Percentiles rank a stretch among this genome's conserved stretches.
These are phyloP conservation scores for Phortica magna DNA, from an alignment of 2,888 invertebrate genomes.

Conservation along the genomic window DNA sequence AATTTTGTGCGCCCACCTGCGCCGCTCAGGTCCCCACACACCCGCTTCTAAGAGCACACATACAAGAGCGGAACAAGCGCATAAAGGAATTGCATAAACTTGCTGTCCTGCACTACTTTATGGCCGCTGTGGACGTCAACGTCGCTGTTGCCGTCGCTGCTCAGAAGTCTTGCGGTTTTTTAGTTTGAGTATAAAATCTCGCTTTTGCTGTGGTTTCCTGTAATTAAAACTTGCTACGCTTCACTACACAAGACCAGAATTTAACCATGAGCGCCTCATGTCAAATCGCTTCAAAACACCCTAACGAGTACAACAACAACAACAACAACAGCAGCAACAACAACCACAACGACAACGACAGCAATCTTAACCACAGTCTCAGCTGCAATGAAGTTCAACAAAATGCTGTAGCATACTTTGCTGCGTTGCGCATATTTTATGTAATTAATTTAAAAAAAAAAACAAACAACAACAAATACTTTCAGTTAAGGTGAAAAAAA, in stretches of 20 bases:
- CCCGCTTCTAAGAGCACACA: too few species aligned
- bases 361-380: slow-evolving; percentile 44
- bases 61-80: neutral
- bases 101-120: neutral
- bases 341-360: slow-evolving; percentile 12
- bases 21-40: too few species aligned
- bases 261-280: too few species aligned
- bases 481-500: slow-evolving; percentile 36
- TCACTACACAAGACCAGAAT: neutral
- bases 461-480: slow-evolving; percentile 57
- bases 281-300: neutral
- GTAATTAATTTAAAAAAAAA: slow-evolving; percentile 71
- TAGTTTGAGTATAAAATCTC: slow-evolving; percentile 47
- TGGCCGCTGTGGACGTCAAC: neutral
- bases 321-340: neutral
- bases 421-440: slow-evolving; percentile 62
- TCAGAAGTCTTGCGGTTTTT: slow-evolving; percentile 15
- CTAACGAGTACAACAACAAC: neutral
- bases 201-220: slow-evolving; percentile 64
- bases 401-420: slow-evolving; percentile 64
- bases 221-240: slow-evolving; percentile 58
- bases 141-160: neutral
- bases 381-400: slow-evolving; percentile 55
- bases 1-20: too few species aligned
- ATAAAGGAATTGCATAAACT: neutral